Conservation (phyloP, 2,113 vertebrate genomes). For the Abramis brama region DNA sequence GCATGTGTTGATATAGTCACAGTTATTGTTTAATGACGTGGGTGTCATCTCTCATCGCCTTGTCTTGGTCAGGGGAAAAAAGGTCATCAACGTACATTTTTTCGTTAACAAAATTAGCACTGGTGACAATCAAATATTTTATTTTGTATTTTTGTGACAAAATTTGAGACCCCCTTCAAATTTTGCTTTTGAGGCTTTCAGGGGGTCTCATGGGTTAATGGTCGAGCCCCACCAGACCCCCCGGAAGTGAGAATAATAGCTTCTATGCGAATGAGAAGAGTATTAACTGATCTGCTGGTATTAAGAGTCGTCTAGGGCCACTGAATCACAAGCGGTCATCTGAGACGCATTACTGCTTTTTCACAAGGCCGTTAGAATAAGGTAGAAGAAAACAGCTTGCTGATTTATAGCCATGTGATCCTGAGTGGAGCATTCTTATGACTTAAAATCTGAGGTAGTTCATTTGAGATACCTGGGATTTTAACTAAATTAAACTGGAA, state of each 20-base stretch:
- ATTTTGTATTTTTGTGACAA: too few relatives aligned
- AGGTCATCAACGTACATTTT: too few relatives aligned
- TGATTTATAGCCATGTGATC: neutral
- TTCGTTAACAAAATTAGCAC: too few relatives aligned
- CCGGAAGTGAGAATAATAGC: neutral
- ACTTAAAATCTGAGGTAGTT: neutral
- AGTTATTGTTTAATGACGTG: too few relatives aligned
- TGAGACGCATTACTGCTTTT: neutral
- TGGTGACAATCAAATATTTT: too few relatives aligned
- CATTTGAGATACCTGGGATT: neutral
- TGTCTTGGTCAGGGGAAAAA: too few relatives aligned
- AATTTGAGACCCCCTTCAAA: neutral
- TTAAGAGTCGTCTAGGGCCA: neutral
- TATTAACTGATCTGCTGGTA: neutral
- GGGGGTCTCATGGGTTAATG: too few relatives aligned
- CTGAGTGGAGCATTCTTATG: neutral
- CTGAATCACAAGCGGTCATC: neutral
- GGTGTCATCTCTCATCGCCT: too few relatives aligned
- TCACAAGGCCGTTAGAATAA: neutral
- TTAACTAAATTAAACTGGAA: neutral
- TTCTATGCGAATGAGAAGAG: conserved; percentile 3
- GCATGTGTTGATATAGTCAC: too few relatives aligned
- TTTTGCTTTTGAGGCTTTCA: too few relatives aligned
- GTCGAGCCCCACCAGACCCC: too few relatives aligned
- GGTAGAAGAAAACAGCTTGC: neutral